phyloP scores from a whole-genome alignment of 2,888 invertebrate genomes.

The Drosophila mayaguana region DNA sequence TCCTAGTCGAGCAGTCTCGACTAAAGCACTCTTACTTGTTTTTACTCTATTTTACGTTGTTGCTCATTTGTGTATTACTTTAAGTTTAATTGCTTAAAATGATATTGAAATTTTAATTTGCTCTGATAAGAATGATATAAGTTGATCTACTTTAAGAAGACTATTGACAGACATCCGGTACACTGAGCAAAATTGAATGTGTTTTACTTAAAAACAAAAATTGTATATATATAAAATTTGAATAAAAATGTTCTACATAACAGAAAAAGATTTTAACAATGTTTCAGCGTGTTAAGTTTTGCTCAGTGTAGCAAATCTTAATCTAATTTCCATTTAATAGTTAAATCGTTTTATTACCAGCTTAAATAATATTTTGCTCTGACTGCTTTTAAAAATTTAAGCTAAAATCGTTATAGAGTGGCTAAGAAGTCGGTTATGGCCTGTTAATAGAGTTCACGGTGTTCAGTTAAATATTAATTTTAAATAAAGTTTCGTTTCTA shows the following conservation, averaged over 20 bases:
- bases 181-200: not conserved
- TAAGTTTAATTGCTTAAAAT: conserved; percentile 15
- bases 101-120: conserved; percentile 24
- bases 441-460: not conserved
- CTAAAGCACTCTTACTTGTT: no score
- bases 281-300: no score
- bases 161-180: not conserved
- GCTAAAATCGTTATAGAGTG: not conserved
- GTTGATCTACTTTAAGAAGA: not conserved
- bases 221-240: not conserved
- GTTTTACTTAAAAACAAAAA: no score
- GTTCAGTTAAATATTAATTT: not conserved
- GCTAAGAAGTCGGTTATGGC: not conserved
- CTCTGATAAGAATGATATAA: conserved; percentile 12
- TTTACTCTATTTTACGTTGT: not conserved
- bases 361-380: not conserved
- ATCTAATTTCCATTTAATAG: not conserved
- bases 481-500: not conserved
- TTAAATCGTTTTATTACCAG: not conserved
- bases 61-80: conserved; percentile 18
- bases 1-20: no score
- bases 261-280: no score
- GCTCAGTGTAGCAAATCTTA: no score
- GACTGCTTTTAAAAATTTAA: not conserved
- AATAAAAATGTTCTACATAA: no score